Base-by-base conservation (phyloP, 2,888 invertebrate genomes). In the Caenorhabditis afra region DNA sequence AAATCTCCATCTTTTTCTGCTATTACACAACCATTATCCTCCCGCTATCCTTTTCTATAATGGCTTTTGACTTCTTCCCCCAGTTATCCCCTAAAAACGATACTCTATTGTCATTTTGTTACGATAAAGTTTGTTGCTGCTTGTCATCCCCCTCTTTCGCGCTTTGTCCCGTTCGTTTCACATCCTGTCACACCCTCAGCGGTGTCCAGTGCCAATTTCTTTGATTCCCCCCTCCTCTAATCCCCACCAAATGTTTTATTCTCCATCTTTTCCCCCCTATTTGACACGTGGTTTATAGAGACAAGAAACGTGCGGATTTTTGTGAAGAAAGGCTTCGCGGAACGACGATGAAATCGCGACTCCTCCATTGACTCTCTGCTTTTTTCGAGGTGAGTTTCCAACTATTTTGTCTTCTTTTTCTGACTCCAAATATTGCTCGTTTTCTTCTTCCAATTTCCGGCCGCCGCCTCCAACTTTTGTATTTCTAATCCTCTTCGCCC, bases 41-140 rank as follows among this genome's bases (percentile, higher is more conserved):
- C 29, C 16, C 16, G 29, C 29, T 29, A 29, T 29, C 29, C 20
- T 20, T 7, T 45, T 58, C 29, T 73, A 44, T 64, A 62, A 57
- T 67, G 39, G 47, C 4, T 55, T 71, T 57, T 55, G 35, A n/a
- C n/a, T 16, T n/a, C n/a, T 58, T 29, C 47, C 62, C 55, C 55
- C 58, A 73, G 64, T 73, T 73, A 58, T 16, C 22, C 23, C 35
- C 58, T 64, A 45, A 7, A 61, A 53, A 64, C 58, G 73, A 73
- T 73, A 73, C 73, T 73, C 73, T 73, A 64, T 73, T 73, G 73
- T 73, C 73, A 73, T 58, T 64, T 73, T 73, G 64, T 73, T 64
- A 64, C 64, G 50, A 73, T 73, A 73, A 73, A 73, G 73, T 73
- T 73, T 73, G 73, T 73, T 73, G 64, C 64, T 58, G 64, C 73